These are phyloP conservation scores for Toxonevra muliebris DNA, from an alignment of 2,888 invertebrate species.

Conservation along the genomic window DNA sequence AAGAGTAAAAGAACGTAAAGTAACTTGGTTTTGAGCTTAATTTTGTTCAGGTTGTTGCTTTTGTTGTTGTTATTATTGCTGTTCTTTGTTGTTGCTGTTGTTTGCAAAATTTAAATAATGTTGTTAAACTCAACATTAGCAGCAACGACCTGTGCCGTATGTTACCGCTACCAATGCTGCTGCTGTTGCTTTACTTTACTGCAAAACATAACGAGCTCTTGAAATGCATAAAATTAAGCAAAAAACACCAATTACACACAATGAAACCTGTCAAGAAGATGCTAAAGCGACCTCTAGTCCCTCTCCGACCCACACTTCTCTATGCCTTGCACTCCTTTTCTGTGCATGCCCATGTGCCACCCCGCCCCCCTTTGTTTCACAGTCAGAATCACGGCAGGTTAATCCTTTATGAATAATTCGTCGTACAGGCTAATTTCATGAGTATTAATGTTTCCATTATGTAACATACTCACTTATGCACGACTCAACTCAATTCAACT, in stretches of 20 bases:
- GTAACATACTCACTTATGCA: slow-evolving; percentile 18
- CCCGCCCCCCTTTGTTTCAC: no score
- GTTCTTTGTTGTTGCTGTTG: not conserved
- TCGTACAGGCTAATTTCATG: slow-evolving; percentile 21
- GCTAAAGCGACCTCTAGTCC: not conserved
- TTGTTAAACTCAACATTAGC: slow-evolving; percentile 10
- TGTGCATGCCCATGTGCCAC: no score
- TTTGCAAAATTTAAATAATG: slow-evolving; percentile 20
- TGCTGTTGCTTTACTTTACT: not conserved
- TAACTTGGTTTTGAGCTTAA: slow-evolving; percentile 5
- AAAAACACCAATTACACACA: not conserved
- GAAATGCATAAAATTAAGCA: slow-evolving; percentile 1
- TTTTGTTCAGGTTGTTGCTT: slow-evolving; percentile 2
- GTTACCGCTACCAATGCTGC: not conserved
- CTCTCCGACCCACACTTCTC: not conserved
- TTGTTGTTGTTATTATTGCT: slow-evolving; percentile 12
- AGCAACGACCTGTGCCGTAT: not conserved
- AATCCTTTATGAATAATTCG: slow-evolving; percentile 24
- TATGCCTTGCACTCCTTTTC: no score
- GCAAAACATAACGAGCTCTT: not conserved
- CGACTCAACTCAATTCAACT: not conserved
- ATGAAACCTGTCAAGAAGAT: not conserved
- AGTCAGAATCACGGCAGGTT: slow-evolving; percentile 17
- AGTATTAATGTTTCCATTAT: slow-evolving; percentile 24
- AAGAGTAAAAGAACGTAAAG: slow-evolving; percentile 6